A percentile compares a stretch with the other conserved stretches of the same genome.
Evolutionary conservation across 2,888 invertebrate genomes (phyloP).

Genomic region (Ceratothoa steindachneri): DNA sequence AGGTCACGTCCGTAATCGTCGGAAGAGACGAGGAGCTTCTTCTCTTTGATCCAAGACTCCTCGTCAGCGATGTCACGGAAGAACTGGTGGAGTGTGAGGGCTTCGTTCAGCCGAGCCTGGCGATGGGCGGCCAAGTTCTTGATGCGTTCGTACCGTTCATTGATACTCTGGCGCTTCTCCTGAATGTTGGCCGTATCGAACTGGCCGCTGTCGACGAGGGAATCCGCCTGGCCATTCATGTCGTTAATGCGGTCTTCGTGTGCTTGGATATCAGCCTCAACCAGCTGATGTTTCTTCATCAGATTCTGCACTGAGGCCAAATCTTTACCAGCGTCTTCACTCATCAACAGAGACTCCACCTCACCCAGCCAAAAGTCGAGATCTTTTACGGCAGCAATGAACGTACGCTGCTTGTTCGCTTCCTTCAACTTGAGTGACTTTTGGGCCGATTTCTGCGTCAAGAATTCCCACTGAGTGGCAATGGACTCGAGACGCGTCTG

Average conservation of each 20-base stretch:
- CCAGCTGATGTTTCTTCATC: conserved; percentile 95
- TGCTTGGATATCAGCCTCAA: conserved; percentile 95
- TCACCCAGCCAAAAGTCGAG: conserved; percentile 97
- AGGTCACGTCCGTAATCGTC: conserved; percentile 98
- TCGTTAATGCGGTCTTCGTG: conserved; percentile 85
- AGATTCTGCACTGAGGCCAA: conserved; percentile 96
- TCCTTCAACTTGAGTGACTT: conserved; percentile 97
- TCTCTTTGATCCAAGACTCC: conserved; percentile 99
- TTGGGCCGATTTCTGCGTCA: conserved; percentile 96
- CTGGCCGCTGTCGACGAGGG: conserved; percentile 90
- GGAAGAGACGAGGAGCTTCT: conserved; percentile 92
- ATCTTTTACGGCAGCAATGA: conserved; percentile 99
- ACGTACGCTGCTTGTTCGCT: conserved; percentile 97
- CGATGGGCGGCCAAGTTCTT: conserved; percentile 86
- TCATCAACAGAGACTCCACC: conserved; percentile 81
- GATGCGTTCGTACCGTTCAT: conserved; percentile 85
- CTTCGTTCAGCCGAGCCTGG: conserved; percentile 87
- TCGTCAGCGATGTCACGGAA: conserved; percentile 98
- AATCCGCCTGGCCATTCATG: conserved; percentile 76
- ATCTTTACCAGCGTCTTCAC: conserved; percentile 97
- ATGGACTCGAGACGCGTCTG: conserved; percentile 77
- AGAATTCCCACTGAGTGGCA: conserved; percentile 96
- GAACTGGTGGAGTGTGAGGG: conserved; percentile 97
- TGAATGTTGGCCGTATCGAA: conserved; percentile 91
- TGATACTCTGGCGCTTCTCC: conserved; percentile 90